Conservation (phyloP, 2,888 invertebrate genomes). For the Anticlea derivata region DNA sequence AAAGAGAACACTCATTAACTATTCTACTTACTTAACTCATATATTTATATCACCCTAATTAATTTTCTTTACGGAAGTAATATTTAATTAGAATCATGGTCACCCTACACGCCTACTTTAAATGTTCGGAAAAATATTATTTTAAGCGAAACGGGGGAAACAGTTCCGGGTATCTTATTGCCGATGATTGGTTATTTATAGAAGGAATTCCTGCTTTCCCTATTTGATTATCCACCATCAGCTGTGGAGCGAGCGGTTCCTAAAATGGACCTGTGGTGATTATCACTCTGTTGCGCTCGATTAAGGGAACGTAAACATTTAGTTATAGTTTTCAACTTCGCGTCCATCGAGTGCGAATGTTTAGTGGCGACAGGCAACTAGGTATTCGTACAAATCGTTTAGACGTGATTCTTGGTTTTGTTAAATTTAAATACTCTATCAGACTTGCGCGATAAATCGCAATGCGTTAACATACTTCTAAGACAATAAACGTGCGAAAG, state of each 20-base stretch:
- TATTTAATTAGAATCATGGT: constrained; percentile 1
- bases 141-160: constrained; percentile 37
- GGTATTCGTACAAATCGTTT: neutral
- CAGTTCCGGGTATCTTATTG: constrained; percentile 51
- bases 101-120: constrained; percentile 19
- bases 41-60: too few relatives aligned
- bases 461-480: too few relatives aligned
- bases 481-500: too few relatives aligned
- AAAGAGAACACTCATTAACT: too few relatives aligned
- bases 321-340: constrained; percentile 23
- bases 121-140: constrained; percentile 32
- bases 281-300: constrained; percentile 31
- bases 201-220: constrained; percentile 32
- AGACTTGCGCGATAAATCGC: too few relatives aligned
- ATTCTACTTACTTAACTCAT: too few relatives aligned
- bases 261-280: constrained; percentile 25
- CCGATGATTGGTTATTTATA: constrained; percentile 43
- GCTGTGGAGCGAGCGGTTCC: constrained; percentile 26
- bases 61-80: too few relatives aligned
- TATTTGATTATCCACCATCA: constrained; percentile 32
- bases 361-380: neutral
- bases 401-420: constrained; percentile 14
- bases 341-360: constrained; percentile 3
- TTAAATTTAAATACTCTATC: too few relatives aligned
- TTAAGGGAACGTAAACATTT: constrained; percentile 29